Evolutionary conservation across 2,888 invertebrate species (phyloP).

Genomic region (Poecilobothrus nobilitatus): DNA sequence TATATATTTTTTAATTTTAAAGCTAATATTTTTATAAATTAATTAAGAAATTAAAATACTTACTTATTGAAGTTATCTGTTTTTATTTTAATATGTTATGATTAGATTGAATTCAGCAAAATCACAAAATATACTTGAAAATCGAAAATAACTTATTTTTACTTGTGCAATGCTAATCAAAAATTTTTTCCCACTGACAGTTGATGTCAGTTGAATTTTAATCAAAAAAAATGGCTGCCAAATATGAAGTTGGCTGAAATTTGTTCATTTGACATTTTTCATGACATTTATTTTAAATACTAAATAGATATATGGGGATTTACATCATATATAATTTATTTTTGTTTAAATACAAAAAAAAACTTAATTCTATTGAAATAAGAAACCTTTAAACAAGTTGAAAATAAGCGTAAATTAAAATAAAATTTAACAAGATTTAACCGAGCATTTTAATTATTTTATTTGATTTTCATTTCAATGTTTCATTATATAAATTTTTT

Average conservation of each 20-base stretch:
- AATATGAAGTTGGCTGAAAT: neutral
- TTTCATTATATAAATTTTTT: no score
- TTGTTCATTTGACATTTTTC: neutral
- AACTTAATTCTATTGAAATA: no score
- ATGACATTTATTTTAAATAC: no score
- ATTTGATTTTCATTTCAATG: no score
- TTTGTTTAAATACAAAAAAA: no score
- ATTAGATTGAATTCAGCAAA: neutral
- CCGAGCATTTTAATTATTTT: no score
- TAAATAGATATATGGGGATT: no score
- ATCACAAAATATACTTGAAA: neutral
- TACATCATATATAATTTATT: no score
- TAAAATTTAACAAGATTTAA: no score
- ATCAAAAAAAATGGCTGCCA: neutral
- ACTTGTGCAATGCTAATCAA: conserved; percentile 6
- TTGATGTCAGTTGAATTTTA: neutral
- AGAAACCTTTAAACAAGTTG: no score
- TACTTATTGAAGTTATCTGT: neutral
- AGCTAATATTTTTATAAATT: neutral
- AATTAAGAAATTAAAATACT: neutral
- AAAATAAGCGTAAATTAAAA: no score
- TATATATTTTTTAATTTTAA: no score
- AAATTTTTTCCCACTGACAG: neutral
- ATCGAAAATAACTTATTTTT: conserved; percentile 3
- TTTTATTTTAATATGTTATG: neutral